Conservation (phyloP, 1,140 invertebrate species). For the Drepana arcuata region DNA sequence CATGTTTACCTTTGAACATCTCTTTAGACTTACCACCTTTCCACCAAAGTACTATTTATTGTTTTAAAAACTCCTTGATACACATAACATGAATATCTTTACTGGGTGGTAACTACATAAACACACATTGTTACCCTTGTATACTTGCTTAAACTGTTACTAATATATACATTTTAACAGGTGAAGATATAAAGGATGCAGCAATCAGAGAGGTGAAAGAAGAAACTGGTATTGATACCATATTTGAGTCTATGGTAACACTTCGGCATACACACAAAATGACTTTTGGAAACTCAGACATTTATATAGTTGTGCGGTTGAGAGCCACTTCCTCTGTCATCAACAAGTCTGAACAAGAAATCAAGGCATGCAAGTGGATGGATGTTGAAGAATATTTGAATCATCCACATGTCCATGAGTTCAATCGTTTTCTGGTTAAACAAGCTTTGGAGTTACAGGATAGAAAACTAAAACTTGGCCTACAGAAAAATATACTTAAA, state of each 20-base stretch:
- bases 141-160: not conserved
- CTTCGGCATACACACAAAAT: slow-evolving; percentile 81
- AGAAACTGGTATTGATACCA: slow-evolving; percentile 87
- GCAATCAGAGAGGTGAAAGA: slow-evolving; percentile 89
- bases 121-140: slow-evolving; percentile 2
- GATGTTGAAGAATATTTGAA: slow-evolving; percentile 81
- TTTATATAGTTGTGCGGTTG: slow-evolving; percentile 85
- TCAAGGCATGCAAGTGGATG: slow-evolving; percentile 88
- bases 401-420: slow-evolving; percentile 81
- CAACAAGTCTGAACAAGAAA: slow-evolving; percentile 81
- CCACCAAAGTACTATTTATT: no score
- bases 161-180: slow-evolving; percentile 57
- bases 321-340: slow-evolving; percentile 78
- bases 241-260: slow-evolving; percentile 83
- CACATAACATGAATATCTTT: no score
- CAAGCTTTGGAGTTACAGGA: slow-evolving; percentile 78
- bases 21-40: no score
- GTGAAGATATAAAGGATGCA: slow-evolving; percentile 85
- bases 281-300: slow-evolving; percentile 86
- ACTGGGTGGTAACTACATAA: no score
- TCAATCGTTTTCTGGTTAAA: slow-evolving; percentile 79
- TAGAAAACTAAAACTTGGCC: slow-evolving; percentile 73
- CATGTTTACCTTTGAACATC: no score
- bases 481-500: slow-evolving; percentile 31
- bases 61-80: no score